Conservation (phyloP, 92 coral and sea anemone genomes). For the Scolanthus callimorphus region DNA sequence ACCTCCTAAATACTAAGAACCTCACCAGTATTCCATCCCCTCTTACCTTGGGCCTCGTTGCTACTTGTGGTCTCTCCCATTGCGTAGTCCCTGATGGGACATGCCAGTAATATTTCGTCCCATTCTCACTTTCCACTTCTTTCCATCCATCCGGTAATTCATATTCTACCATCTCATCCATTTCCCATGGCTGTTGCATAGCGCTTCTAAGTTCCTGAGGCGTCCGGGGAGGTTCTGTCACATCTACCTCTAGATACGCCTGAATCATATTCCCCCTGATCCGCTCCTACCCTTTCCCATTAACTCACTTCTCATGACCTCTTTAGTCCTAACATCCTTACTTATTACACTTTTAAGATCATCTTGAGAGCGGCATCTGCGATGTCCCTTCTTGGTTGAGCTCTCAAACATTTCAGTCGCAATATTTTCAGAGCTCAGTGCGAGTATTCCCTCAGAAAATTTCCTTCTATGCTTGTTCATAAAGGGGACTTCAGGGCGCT, state of each 20-base stretch:
- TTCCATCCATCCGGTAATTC: conserved; percentile 97
- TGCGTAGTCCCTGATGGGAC: conserved; percentile 94
- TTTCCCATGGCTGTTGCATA: conserved; percentile 14
- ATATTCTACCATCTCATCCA: conserved; percentile 15
- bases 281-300: conserved; percentile 20
- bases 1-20: too few species aligned
- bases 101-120: conserved; percentile 93
- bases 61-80: conserved; percentile 92
- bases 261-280: conserved; percentile 48
- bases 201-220: conserved; percentile 53
- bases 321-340: background rate
- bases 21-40: too few species aligned
- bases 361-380: conserved; percentile 73
- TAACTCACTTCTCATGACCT: background rate
- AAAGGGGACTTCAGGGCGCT: conserved; percentile 56
- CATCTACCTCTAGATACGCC: conserved; percentile 89
- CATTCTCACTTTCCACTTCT: conserved; percentile 85
- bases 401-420: background rate
- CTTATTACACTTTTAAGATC: conserved; percentile 40
- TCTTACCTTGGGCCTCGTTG: conserved; percentile 74
- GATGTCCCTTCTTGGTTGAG: conserved; percentile 33
- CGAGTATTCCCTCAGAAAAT: conserved; percentile 62
- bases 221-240: conserved; percentile 72
- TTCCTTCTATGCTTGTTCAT: conserved; percentile 78
- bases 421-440: conserved; percentile 9